Base-by-base conservation (phyloP, 2,888 invertebrate species). In the Drosophila greeni region DNA sequence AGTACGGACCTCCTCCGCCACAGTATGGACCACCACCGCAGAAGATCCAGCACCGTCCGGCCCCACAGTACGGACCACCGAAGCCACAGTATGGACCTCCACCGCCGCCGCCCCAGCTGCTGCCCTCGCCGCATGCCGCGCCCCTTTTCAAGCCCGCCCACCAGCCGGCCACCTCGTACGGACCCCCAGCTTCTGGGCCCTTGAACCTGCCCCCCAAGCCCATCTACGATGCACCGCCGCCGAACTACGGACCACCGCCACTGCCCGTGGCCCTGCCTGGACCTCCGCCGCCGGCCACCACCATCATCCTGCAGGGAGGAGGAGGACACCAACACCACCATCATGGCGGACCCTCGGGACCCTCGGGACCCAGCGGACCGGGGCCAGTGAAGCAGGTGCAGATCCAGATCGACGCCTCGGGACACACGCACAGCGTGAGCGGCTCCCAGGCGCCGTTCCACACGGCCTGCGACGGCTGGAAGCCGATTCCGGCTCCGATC, bases 391-490 rank as follows among this genome's bases (percentile, higher is more conserved):
- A 33, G 90, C 94, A 86, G 47, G 79, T 82, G 1, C 86, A 87
- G 66, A 84, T 88, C 9, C 87, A 88, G 68, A 83, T 87, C 26
- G 88, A 88, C 64, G 70, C 79, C 3, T 74, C 86, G 1, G 88
- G 87, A 5, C 84, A 85, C 42, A 82, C 85, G 0, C 86, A 87
- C 60, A 83, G 86, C 36, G 76, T 86, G 1, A 76, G 80, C 11
- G 86, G 87, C 4, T 86, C 86, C 2, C 86, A 85, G 60, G 85
- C 85, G 1, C 88, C 87, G 0, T 87, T 87, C 74, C 87, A 86
- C 51, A 87, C 87, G 0, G 87, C 88, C 2, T 95, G 95, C 82
- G 95, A 95, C 75, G 95, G 95, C 26, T 95, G 95, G 95, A 94
- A 93, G 84, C 95, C 95, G 20, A 95, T 95, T 65, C 93, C 95